Percentiles rank a stretch among this genome's conserved stretches.
Evolutionary conservation across 1,140 invertebrate species (phyloP).

Genomic region (Glossosoma conforme): DNA sequence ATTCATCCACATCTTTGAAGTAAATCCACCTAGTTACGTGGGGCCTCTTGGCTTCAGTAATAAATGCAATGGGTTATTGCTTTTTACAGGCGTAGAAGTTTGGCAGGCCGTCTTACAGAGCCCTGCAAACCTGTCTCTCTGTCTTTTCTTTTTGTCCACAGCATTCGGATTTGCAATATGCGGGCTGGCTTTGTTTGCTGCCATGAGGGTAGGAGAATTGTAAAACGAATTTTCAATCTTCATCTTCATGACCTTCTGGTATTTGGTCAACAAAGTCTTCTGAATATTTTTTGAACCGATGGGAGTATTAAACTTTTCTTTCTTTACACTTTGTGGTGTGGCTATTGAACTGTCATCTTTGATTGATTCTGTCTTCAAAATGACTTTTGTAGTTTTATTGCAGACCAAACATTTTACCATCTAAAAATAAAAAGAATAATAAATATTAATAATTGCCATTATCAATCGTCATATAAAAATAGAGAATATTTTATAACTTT

Average conservation of each 20-base stretch:
- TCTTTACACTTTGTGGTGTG: background rate
- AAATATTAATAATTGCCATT: background rate
- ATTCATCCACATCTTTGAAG: no score
- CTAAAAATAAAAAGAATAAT: background rate
- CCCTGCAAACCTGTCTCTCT: constrained; percentile 17
- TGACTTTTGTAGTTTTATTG: background rate
- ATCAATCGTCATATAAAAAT: background rate
- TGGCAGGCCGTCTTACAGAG: constrained; percentile 12
- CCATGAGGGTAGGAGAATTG: background rate
- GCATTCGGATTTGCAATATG: background rate
- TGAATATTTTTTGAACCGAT: background rate
- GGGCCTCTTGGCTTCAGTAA: constrained; percentile 6
- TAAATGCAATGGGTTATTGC: constrained; percentile 9
- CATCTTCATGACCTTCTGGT: background rate
- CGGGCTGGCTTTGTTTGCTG: background rate
- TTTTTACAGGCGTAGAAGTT: constrained; percentile 11
- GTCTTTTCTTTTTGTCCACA: constrained; percentile 4
- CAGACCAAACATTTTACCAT: background rate
- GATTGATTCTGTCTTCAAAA: background rate
- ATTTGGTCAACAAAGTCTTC: background rate
- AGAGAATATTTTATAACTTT: background rate
- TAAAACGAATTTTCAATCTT: background rate
- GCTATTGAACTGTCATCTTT: background rate
- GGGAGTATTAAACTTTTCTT: background rate
- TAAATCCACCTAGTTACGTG: no score